Base-by-base conservation (phyloP, 1,140 invertebrate species). In the Carcinoscorpius rotundicauda region DNA sequence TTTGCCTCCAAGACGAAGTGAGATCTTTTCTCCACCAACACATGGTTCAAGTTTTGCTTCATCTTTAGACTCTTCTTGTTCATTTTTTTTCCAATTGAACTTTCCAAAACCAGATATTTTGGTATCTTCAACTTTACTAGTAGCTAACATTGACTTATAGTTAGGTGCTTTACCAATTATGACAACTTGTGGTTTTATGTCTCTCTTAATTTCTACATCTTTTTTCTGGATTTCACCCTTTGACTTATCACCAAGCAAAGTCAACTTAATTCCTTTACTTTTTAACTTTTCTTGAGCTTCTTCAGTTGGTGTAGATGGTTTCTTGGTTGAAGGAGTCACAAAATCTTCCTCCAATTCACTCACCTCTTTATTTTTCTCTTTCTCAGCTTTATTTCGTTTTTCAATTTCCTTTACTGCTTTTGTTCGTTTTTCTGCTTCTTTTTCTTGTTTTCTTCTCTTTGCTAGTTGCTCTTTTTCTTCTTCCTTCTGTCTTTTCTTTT, bases 31-130 rank as follows among this genome's bases (percentile, higher is more conserved):
- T 29, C 29, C 29, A 29, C 29, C 29, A 29, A 29, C 29, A 29
- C 29, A 29, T 29, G 29, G 29, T 29, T 29, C 29, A 29, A 29
- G 29, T 29, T 29, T 29, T 2, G 29, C 48, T 10, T 57, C 8
- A 6, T 57, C 56, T 6, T 6, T 57, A 11, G n/a, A 3, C 1
- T 57, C 56, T 57, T 57, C 48, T 57, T 57, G 10, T 4, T 57
- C 56, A 11, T 57, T 57, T 57, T 57, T 57, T 10, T 57, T 57
- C 56, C 56, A 57, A 57, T 57, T 57, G 8, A 57, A 57, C 9
- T 57, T 57, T 57, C 56, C 56, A 57, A 57, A 57, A 11, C 56
- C 56, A 57, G 56, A 57, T 9, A 10, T 29, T 29, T 29, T 29
- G 2, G 29, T 29, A 29, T 29, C 29, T 29, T 29, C 6, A 57